Base-by-base conservation (phyloP, 2,888 invertebrate genomes). In the Nesidiocoris tenuis region DNA sequence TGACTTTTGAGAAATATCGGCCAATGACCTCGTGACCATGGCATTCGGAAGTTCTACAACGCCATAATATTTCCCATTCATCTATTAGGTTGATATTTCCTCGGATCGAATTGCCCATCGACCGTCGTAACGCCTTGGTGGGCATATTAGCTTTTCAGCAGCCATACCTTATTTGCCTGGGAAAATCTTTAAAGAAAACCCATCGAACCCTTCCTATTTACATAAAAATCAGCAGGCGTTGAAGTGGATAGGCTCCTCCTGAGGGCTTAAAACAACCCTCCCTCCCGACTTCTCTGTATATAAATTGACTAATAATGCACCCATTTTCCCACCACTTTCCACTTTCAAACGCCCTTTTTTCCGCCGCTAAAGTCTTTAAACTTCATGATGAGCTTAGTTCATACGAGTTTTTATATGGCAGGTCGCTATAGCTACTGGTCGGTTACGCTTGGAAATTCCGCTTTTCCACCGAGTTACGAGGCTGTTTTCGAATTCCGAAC, bases 231-330 rank as follows among this genome's bases (percentile, higher is more conserved):
- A 19, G 55, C 39, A 59, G 23, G 23, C 5, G 25, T 12, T 39
- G 23, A 5, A 22, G 23, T 9, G 70, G 22, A 57, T 23, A 17
- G 24, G 25, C 2, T 23, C 23, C 18, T 24, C 25, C 21, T 24
- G 24, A 39, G 22, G 70, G 70, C 70, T 70, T 70, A 70, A 70
- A 70, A 70, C 70, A 59, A 70, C 70, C 25, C 39, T 39, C 12
- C 39, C 12, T 12, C 39, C 23, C 19, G 54, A 56, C 74, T 63
- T 74, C 25, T 55, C 56, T 64, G 74, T 74, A 74, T 74, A 74
- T 74, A 74, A 74, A 74, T 74, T 74, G 74, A 74, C 74, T 74
- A 74, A 64, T 74, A 74, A 74, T 64, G 74, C 64, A 64, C 22
- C 72, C 72, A n/a, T 63, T 70, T 22, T 54, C 17, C 25, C 16